These are phyloP conservation scores for Cydia strobilella DNA, from an alignment of 1,140 invertebrate species.

Conservation along the genomic window DNA sequence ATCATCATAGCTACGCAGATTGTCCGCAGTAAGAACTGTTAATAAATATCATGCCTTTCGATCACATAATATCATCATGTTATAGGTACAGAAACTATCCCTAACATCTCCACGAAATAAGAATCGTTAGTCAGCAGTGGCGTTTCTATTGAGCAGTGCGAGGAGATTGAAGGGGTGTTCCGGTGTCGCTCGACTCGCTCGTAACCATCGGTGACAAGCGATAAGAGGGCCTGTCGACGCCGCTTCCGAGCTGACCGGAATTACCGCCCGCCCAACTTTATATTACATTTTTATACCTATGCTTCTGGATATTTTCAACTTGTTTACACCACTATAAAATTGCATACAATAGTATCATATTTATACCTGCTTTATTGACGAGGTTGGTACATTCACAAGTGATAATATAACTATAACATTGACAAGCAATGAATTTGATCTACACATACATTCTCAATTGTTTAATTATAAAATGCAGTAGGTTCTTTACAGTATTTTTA, in stretches of 20 bases:
- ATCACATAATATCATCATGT: neutral
- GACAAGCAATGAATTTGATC: no score
- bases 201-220: slow-evolving; percentile 49
- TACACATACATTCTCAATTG: no score
- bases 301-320: neutral
- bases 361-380: no score
- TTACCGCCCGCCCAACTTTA: neutral
- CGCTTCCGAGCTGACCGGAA: slow-evolving; percentile 48
- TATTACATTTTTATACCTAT: slow-evolving; percentile 9
- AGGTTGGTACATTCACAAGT: no score
- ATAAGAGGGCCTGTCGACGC: slow-evolving; percentile 52
- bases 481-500: neutral
- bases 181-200: slow-evolving; percentile 7
- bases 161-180: slow-evolving; percentile 53
- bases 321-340: neutral
- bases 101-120: slow-evolving; percentile 29
- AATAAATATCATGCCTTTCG: neutral
- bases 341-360: no score
- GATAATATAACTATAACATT: no score
- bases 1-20: no score
- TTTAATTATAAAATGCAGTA: no score
- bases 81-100: neutral
- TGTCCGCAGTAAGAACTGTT: neutral
- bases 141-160: slow-evolving; percentile 32
- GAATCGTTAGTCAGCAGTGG: slow-evolving; percentile 10